phyloP scores from a whole-genome alignment of 2,113 vertebrate genomes.

The Cervus canadensis region DNA sequence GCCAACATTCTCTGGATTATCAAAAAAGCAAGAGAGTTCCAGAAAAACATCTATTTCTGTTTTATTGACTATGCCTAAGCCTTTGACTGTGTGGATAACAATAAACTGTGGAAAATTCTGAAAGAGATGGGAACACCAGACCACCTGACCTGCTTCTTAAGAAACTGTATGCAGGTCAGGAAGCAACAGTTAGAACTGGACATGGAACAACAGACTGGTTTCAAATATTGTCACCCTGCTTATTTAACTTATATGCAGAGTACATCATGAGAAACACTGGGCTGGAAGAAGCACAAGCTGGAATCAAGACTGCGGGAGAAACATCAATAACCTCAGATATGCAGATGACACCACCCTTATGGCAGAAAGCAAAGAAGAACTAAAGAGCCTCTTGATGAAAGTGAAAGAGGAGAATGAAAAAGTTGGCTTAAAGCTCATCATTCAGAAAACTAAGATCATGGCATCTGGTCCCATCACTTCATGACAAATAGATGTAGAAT shows the following conservation, averaged over 20 bases:
- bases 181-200: background rate
- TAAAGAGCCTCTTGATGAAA: background rate
- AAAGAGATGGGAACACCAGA: background rate
- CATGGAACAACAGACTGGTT: background rate
- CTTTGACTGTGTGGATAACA: background rate
- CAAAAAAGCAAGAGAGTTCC: no score
- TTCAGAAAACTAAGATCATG: background rate
- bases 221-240: background rate
- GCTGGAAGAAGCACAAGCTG: background rate
- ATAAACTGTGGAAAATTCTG: background rate
- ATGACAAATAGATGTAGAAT: background rate
- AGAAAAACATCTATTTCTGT: no score
- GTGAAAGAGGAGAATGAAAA: background rate
- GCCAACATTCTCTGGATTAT: background rate
- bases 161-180: background rate
- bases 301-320: background rate
- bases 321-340: background rate
- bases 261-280: background rate
- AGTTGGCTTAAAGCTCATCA: background rate
- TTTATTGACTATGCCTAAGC: background rate
- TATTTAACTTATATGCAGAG: background rate
- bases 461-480: background rate
- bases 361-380: background rate
- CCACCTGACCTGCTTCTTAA: background rate
- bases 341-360: background rate